Percentiles rank a stretch among this genome's conserved stretches.
phyloP scores from a whole-genome alignment of 2,797 vertebrate species.

The Pristis pectinata region DNA sequence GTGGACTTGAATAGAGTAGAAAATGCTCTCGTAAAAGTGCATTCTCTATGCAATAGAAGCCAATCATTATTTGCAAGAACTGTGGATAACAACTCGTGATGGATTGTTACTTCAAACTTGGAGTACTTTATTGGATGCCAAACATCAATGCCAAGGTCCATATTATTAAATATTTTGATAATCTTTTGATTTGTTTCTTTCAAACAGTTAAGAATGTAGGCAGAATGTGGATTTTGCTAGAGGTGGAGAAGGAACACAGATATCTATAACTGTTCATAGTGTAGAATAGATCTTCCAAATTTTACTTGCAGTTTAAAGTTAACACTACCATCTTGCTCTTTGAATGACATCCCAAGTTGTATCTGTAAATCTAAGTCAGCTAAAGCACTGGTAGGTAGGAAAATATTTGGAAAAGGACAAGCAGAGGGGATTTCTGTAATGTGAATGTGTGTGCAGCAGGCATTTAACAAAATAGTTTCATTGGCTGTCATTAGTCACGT shows the following conservation, averaged over 20 bases:
- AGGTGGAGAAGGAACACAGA: neutral
- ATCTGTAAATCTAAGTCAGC: neutral
- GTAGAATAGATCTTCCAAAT: neutral
- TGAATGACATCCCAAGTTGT: neutral
- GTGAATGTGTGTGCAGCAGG: too few species aligned
- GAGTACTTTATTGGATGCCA: neutral
- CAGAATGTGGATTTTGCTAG: neutral
- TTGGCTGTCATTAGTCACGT: too few species aligned
- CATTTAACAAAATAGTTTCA: too few species aligned
- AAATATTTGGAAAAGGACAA: neutral
- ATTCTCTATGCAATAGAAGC: too few species aligned
- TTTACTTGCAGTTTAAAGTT: neutral
- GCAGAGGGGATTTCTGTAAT: neutral
- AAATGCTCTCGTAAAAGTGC: neutral
- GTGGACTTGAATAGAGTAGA: neutral
- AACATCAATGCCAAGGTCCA: too few species aligned
- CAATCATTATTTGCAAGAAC: too few species aligned
- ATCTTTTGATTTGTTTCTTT: neutral
- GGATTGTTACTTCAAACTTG: too few species aligned
- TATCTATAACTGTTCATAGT: too few species aligned
- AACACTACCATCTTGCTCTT: neutral
- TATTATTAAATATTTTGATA: neutral
- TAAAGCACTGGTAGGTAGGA: neutral
- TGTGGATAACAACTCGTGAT: too few species aligned
- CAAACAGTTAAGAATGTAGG: neutral